Conservation (phyloP, 2,797 vertebrate genomes). For the Cetoscarus ocellatus region DNA sequence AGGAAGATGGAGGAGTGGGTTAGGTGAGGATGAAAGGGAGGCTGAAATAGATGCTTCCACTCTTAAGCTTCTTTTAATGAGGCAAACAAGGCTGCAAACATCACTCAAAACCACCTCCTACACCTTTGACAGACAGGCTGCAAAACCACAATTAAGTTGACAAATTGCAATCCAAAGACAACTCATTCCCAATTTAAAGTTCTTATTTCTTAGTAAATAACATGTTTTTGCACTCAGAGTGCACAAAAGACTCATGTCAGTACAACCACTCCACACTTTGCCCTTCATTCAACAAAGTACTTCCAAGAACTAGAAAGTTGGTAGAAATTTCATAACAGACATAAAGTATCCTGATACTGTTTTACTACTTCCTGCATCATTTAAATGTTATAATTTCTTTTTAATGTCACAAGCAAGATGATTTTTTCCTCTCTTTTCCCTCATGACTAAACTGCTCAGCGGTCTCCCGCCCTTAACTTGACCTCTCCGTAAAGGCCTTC, state of each 20-base stretch:
- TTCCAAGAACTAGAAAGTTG: neutral
- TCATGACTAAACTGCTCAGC: too few species aligned
- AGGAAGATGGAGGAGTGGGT: conserved; percentile 30
- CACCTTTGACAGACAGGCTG: neutral
- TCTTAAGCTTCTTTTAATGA: conserved; percentile 22
- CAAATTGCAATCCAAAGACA: conserved; percentile 4
- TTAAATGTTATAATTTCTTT: too few species aligned
- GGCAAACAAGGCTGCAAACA: conserved; percentile 7
- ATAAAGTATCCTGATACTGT: too few species aligned
- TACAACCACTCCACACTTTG: neutral
- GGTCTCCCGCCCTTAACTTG: too few species aligned
- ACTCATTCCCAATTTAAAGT: neutral
- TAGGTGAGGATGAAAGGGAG: neutral
- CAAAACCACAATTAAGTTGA: neutral
- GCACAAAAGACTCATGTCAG: neutral
- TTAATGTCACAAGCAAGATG: too few species aligned
- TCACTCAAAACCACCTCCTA: conserved; percentile 4
- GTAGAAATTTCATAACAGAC: too few species aligned
- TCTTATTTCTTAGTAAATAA: neutral
- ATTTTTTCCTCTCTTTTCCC: too few species aligned
- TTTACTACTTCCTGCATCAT: too few species aligned
- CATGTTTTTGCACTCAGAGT: conserved; percentile 4
- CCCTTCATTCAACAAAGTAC: neutral
- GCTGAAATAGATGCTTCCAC: neutral
- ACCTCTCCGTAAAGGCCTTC: too few species aligned